Base-by-base conservation (phyloP, 1,140 invertebrate genomes). In the Limonius californicus region DNA sequence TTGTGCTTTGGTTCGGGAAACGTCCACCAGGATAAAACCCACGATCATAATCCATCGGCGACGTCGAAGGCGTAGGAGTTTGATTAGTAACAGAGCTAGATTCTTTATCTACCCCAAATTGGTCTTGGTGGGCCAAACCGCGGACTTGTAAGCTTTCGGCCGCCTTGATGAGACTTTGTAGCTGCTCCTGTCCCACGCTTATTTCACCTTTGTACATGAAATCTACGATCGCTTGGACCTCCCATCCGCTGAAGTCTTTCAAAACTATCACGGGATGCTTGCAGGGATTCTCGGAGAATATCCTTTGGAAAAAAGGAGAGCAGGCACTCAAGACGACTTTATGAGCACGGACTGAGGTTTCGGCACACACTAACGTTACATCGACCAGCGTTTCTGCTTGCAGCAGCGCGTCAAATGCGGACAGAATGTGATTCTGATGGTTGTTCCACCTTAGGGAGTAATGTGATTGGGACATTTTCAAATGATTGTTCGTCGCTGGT, bases 161-260 rank as follows among this genome's bases (percentile, higher is more conserved):
- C 0, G 91, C 91, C 69, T 89, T 87, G 69, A 95, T 90, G 50
- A 95, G 80, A 8, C 86, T 86, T 18, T 87, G 82, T 0, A 95
- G 79, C 32, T 92, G 89, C 64, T 94, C 90, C 68, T 92, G 89
- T 0, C 86, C 86, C 1, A 95, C 90, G 56, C 88, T 89, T 55
- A 95, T 91, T 78, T 94, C 91, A 21, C 93, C 93, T 56, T 89
- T 86, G 79, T 95, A 95, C 91, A 95, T 95, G 68, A 95, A 95
- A 77, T 94, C 90, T 45, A 95, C 87, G 20, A 95, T 87, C 4
- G 91, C 90, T 71, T 92, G 88, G 35, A 95, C 85, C 67, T 94
- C 91, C 83, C 90, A 89, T 59, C 87, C 89, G 69, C 85, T 84
- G 70, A 94, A 90, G 77, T 94, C 92, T 77, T 94, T 94, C 15